A percentile compares a stretch with the other conserved stretches of the same genome.
phyloP scores from a whole-genome alignment of 2,113 vertebrate genomes.

The Emydocephalus ijimae region DNA sequence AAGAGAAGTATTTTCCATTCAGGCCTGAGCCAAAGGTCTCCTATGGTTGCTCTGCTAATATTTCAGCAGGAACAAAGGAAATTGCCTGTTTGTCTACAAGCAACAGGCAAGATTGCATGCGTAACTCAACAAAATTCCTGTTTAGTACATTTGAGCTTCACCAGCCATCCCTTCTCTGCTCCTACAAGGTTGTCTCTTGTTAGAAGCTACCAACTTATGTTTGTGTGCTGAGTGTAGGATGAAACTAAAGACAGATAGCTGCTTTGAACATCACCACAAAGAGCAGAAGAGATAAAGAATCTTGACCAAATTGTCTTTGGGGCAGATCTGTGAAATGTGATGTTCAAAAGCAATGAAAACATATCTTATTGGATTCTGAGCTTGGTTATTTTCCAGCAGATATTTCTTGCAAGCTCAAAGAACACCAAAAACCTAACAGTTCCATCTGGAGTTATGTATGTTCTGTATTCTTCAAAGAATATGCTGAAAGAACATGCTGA shows the following conservation, averaged over 20 bases:
- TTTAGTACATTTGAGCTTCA: neutral
- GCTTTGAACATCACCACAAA: neutral
- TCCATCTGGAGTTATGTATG: neutral
- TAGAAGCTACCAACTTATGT: neutral
- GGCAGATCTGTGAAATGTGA: neutral
- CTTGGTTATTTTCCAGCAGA: neutral
- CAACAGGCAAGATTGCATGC: neutral
- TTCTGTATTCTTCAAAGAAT: neutral
- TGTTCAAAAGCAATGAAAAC: neutral
- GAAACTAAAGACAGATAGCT: neutral
- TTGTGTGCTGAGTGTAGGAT: neutral
- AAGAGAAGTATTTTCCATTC: neutral
- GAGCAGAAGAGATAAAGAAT: neutral
- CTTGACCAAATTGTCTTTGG: neutral
- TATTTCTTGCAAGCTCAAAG: neutral
- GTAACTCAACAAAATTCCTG: neutral
- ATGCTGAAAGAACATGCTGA: neutral
- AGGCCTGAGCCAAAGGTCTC: neutral
- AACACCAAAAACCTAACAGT: neutral
- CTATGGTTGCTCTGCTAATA: neutral
- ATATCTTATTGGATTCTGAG: neutral
- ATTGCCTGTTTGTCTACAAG: neutral
- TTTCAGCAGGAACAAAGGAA: neutral
- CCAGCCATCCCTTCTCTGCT: neutral
- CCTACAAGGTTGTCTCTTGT: neutral